These are phyloP conservation scores for Dusona sp. DNA, from an alignment of 2,888 invertebrate species.

Conservation along the genomic window DNA sequence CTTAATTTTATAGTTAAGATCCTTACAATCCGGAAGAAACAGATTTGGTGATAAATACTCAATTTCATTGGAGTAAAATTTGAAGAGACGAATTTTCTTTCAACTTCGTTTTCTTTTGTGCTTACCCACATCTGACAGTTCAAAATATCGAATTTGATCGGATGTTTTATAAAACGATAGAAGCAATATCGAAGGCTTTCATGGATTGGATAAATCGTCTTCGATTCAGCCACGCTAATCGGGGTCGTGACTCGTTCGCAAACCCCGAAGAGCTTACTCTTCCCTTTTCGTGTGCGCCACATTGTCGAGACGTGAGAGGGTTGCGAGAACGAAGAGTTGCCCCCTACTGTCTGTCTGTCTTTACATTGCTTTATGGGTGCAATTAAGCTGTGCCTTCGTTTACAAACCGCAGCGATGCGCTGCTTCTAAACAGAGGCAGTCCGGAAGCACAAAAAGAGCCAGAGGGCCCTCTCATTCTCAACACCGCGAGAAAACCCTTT, in stretches of 20 bases:
- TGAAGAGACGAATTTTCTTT: not conserved
- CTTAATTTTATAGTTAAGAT: not conserved
- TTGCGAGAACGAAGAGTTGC: conserved; percentile 53
- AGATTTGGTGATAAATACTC: not conserved
- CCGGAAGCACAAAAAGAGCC: conserved; percentile 39
- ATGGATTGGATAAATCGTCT: conserved; percentile 20
- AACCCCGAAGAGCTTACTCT: conserved; percentile 49
- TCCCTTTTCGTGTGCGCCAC: conserved; percentile 17
- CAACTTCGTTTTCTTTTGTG: not conserved
- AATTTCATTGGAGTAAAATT: not conserved
- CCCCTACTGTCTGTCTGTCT: conserved; percentile 42
- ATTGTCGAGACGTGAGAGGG: conserved; percentile 57
- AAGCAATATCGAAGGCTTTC: conserved; percentile 12
- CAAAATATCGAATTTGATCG: not conserved
- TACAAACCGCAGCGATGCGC: conserved; percentile 76
- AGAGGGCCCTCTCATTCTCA: conserved; percentile 19
- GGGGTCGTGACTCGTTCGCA: conserved; percentile 56
- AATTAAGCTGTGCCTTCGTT: conserved; percentile 75
- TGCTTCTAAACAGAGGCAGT: conserved; percentile 28
- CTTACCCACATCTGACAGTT: not conserved
- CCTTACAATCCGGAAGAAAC: not conserved
- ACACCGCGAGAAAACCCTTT: conserved; percentile 40
- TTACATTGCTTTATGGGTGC: conserved; percentile 68
- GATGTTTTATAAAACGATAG: not conserved
- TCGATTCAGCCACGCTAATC: conserved; percentile 57